Percentiles rank a stretch among this genome's conserved stretches.
Conservation (phyloP, 2,888 invertebrate species). For the Amblyjoppa proteus region DNA sequence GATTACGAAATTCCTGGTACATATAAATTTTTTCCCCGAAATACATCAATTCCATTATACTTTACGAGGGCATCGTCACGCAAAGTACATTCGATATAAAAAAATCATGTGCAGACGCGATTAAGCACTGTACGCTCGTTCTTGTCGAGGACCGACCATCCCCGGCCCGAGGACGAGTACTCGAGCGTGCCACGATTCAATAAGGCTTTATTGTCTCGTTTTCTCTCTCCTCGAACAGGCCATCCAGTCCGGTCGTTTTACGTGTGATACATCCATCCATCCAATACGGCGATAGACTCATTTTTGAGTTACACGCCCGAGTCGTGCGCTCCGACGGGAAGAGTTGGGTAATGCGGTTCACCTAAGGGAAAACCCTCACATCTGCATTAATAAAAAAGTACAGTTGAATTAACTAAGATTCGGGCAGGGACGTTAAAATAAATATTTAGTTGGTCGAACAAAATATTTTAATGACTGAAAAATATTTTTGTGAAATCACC, state of each 20-base stretch:
- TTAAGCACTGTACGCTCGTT: not conserved
- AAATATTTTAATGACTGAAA: no score
- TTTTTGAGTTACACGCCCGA: constrained; percentile 68
- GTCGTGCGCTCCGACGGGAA: constrained; percentile 50
- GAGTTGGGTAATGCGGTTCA: not conserved
- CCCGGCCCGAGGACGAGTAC: not conserved
- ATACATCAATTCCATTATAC: constrained; percentile 3
- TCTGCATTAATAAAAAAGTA: no score
- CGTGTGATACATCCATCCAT: not conserved
- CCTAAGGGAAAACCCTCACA: not conserved
- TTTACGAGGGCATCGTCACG: constrained; percentile 14
- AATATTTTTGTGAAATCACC: no score
- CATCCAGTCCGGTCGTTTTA: not conserved
- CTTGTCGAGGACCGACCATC: not conserved
- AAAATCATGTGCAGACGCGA: not conserved
- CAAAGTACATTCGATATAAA: not conserved
- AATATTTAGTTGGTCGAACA: no score
- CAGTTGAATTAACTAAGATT: no score
- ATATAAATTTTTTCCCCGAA: not conserved
- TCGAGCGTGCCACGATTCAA: constrained; percentile 28
- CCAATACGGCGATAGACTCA: constrained; percentile 57
- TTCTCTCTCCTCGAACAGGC: not conserved
- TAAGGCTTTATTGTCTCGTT: constrained; percentile 38
- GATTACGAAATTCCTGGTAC: not conserved
- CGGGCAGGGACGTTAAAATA: no score